Evolutionary conservation across 2,113 vertebrate species (phyloP).

Genomic region (Isichthys henryi): DNA sequence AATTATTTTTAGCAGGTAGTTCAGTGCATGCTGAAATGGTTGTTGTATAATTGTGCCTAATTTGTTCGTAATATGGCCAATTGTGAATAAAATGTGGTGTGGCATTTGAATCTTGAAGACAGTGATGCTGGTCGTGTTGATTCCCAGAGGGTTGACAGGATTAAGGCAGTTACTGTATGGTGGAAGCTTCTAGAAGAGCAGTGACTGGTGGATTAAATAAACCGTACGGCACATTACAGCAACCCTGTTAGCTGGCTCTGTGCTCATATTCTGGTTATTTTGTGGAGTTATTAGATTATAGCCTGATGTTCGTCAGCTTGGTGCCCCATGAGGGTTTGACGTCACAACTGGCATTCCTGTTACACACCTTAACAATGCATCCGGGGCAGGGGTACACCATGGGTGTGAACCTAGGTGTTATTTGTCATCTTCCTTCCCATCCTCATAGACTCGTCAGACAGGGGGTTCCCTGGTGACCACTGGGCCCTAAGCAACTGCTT

Average conservation of each 20-base stretch:
- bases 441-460: not conserved
- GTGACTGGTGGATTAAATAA: not conserved
- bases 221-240: not conserved
- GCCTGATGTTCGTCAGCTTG: not conserved
- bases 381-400: not conserved
- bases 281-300: not conserved
- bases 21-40: not conserved
- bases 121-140: not conserved
- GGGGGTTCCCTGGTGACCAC: not conserved
- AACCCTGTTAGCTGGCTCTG: not conserved
- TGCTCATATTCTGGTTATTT: not conserved
- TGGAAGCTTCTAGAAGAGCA: not conserved
- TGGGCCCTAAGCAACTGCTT: not conserved
- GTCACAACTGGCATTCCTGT: not conserved
- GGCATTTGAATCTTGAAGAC: slow-evolving; percentile 12
- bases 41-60: not conserved
- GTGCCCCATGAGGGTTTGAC: not conserved
- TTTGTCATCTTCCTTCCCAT: not conserved
- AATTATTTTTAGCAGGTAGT: not conserved
- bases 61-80: not conserved
- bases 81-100: slow-evolving; percentile 34
- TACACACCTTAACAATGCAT: not conserved
- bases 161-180: not conserved
- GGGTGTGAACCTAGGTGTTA: not conserved
- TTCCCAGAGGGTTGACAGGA: not conserved